Evolutionary conservation across 35 echinoderm and acorn worm genomes (phyloP), one percentile per base, ranked within the genome.

Genomic region (Ptychodera flava): DNA sequence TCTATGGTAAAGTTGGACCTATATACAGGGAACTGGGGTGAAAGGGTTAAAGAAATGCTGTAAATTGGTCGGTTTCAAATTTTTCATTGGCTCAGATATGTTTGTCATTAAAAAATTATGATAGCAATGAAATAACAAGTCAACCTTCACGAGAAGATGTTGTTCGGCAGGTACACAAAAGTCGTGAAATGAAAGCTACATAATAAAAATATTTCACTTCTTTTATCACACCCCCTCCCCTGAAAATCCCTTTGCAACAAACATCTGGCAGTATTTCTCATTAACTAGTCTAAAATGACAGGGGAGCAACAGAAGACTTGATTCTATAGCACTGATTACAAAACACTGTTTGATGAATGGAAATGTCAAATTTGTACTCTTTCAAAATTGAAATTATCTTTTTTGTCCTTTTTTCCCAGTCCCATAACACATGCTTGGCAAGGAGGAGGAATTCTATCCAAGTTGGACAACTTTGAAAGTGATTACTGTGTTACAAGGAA

Each of bases 381-480:
- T 12, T 64, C 6, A 64, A 22, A 64, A 22, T 64, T 64, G 22
- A 64, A 6, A 64, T 64, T 1, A 2, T 6, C 77, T 86, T 81
- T 22, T 64, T 12, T 64, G 6, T 64, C 22, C 30, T 85, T 16
- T 53, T 1, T 79, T 80, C 77, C 1, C 85, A 99, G 96, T 34
- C 90, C 96, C 12, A 88, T 94, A 16, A 92, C 93, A 84, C 88
- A 99, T 81, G 90, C 90, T 30, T 99, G 96, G 96, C 84, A 99
- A 79, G 96, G 96, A 31, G 96, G 96, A 0, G 92, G 90, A 36
- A 31, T 76, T 1, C 80, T 99, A 28, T 88, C 86, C 0, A 35
- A 85, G 32, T 85, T 78, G 33, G 91, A 92, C 45, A 83, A 94
- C 76, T 94, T 99, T 37, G 86, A 80, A 22, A 30, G n/a, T 10